A percentile compares a stretch with the other conserved stretches of the same genome.
Evolutionary conservation across 2,113 vertebrate genomes (phyloP).

Genomic region (Casuarius casuarius): DNA sequence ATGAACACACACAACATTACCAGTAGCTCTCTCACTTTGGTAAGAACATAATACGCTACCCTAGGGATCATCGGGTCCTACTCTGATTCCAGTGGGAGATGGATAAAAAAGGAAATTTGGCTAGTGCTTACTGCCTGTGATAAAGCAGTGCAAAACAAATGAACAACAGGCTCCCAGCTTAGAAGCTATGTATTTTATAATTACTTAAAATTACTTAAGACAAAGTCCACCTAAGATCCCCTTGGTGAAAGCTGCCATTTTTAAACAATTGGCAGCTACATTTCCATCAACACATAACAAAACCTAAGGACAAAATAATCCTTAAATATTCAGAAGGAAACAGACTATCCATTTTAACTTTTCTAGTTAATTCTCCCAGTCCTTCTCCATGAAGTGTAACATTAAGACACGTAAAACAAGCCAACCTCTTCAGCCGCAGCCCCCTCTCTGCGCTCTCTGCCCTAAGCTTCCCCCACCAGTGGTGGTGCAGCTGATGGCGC

Average conservation of each 20-base stretch:
- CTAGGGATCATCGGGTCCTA: too few species aligned
- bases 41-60: accelerated
- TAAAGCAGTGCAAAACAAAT: background rate
- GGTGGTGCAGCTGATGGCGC: background rate
- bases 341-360: background rate
- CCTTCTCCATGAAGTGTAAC: background rate
- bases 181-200: background rate
- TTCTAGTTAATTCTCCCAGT: background rate
- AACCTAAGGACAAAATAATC: background rate
- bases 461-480: background rate
- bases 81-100: background rate
- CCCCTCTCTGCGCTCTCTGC: background rate
- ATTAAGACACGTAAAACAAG: background rate
- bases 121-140: background rate
- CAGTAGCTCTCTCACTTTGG: background rate
- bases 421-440: background rate
- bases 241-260: background rate
- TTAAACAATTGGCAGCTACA: background rate
- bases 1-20: background rate
- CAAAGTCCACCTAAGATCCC: background rate
- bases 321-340: background rate
- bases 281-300: background rate
- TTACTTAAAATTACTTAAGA: background rate
- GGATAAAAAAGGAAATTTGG: background rate
- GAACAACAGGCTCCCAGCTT: background rate